phyloP scores from a whole-genome alignment of 92 coral and sea anemone genomes.

The Phenganax subtilis region DNA sequence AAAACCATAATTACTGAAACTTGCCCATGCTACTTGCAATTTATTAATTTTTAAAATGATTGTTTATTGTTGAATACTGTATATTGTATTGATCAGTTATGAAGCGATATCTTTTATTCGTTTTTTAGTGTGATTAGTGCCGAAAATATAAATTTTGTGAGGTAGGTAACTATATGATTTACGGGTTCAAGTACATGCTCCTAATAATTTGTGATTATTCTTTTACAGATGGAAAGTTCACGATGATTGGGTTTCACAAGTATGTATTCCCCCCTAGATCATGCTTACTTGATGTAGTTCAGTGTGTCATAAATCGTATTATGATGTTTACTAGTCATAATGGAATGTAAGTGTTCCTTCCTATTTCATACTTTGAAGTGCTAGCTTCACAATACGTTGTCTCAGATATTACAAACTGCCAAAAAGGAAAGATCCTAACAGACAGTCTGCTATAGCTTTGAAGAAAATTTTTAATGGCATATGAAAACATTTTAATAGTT shows the following conservation, averaged over 20 bases:
- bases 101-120: background rate
- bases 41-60: background rate
- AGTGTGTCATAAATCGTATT: no score
- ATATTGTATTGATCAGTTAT: background rate
- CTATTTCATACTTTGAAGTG: no score
- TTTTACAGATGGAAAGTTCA: constrained; percentile 90
- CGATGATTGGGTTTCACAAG: constrained; percentile 98
- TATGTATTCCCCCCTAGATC: background rate
- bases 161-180: constrained; percentile 41
- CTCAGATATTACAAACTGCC: no score
- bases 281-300: no score
- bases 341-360: no score
- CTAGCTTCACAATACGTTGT: no score
- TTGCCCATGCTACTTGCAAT: background rate
- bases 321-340: no score
- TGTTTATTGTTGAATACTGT: background rate
- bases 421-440: no score
- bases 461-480: no score
- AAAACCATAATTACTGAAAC: background rate
- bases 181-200: background rate
- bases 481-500: no score
- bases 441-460: no score
- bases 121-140: constrained; percentile 80
- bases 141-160: constrained; percentile 80
- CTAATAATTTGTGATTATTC: background rate